These are phyloP conservation scores for Hypomecis punctinalis DNA, from an alignment of 2,888 invertebrate species.

Conservation along the genomic window DNA sequence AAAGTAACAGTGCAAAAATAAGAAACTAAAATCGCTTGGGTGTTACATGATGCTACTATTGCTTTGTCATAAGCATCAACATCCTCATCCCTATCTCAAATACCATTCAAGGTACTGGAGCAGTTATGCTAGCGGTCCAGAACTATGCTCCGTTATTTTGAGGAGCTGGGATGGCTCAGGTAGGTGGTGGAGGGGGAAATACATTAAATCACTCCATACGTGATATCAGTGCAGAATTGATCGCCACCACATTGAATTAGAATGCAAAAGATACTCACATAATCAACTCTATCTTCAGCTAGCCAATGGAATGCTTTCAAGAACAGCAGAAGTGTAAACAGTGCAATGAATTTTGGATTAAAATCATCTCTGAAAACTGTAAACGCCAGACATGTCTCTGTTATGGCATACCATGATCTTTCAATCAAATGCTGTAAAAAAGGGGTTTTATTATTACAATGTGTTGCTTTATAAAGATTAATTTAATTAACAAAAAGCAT, in stretches of 20 bases:
- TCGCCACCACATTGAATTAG: constrained; percentile 12
- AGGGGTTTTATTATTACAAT: constrained; percentile 36
- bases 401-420: constrained; percentile 99
- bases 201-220: too few species aligned
- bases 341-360: constrained; percentile 98
- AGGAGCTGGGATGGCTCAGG: too few species aligned
- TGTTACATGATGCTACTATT: too few species aligned
- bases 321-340: constrained; percentile 98
- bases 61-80: too few species aligned
- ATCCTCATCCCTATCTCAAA: too few species aligned
- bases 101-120: too few species aligned
- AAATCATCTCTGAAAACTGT: constrained; percentile 99
- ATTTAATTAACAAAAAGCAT: neutral
- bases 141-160: too few species aligned
- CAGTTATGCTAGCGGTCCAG: too few species aligned
- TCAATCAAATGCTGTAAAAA: constrained; percentile 94
- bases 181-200: too few species aligned
- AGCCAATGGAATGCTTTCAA: constrained; percentile 99
- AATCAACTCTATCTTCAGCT: constrained; percentile 99
- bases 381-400: constrained; percentile 99
- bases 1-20: too few species aligned
- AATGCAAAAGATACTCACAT: constrained; percentile 88
- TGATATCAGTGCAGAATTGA: neutral
- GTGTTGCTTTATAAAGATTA: neutral
- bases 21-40: too few species aligned